A percentile compares a stretch with the other conserved stretches of the same genome.
phyloP scores from a whole-genome alignment of 2,888 invertebrate species.

The Dinocampus coccinellae region DNA sequence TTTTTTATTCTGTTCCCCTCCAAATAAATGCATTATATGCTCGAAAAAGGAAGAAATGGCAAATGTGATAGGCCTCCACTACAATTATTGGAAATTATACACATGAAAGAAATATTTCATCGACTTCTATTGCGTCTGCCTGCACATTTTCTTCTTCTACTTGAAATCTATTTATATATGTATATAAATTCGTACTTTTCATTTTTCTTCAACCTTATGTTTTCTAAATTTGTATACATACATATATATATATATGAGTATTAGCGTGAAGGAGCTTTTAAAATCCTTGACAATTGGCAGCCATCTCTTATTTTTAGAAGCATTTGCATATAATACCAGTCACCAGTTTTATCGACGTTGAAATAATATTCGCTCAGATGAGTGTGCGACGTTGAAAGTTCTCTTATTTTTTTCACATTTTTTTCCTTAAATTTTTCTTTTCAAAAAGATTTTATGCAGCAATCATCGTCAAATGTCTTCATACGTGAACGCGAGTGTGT shows the following conservation, averaged over 20 bases:
- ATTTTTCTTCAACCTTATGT: not conserved
- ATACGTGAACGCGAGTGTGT: not conserved
- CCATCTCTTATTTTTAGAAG: not conserved
- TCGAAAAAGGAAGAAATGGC: not conserved
- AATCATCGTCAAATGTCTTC: slow-evolving; percentile 24
- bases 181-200: too few relatives aligned
- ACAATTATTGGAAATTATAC: slow-evolving; percentile 10
- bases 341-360: slow-evolving; percentile 35
- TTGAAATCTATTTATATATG: not conserved
- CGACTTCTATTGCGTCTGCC: not conserved
- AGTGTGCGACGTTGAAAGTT: slow-evolving; percentile 54
- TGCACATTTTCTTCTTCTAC: not conserved
- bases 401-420: slow-evolving; percentile 47
- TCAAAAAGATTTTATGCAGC: slow-evolving; percentile 40
- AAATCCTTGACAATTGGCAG: slow-evolving; percentile 47
- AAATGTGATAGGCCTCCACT: not conserved
- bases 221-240: not conserved
- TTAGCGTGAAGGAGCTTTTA: slow-evolving; percentile 2
- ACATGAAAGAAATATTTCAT: not conserved
- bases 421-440: not conserved
- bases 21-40: slow-evolving; percentile 45
- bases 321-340: slow-evolving; percentile 52
- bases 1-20: too few relatives aligned
- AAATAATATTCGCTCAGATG: slow-evolving; percentile 52
- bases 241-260: not conserved